These are phyloP conservation scores for Tachysurus vachellii DNA, from an alignment of 2,113 vertebrate species.

Conservation along the genomic window DNA sequence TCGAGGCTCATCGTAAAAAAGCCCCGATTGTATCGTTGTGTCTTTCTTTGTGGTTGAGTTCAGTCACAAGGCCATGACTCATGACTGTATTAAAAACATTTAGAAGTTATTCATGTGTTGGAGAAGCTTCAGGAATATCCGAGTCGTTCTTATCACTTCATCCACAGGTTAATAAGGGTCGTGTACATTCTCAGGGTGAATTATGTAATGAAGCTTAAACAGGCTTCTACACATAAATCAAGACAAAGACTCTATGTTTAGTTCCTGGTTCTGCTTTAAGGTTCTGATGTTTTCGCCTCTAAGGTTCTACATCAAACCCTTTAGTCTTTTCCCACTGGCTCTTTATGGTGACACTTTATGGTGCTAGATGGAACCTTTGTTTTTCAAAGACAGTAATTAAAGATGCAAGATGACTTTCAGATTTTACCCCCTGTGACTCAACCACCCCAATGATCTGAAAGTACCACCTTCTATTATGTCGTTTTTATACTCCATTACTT, in stretches of 20 bases:
- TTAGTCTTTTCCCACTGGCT: neutral
- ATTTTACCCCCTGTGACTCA: neutral
- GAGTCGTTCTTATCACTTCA: neutral
- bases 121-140: neutral
- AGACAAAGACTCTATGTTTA: too few species aligned
- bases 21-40: neutral
- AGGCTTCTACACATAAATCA: neutral
- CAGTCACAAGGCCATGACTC: constrained; percentile 20
- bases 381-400: neutral
- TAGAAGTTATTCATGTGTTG: neutral
- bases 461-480: too few species aligned
- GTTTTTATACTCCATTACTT: too few species aligned
- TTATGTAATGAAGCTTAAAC: neutral
- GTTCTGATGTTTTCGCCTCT: neutral
- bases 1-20: constrained; percentile 44
- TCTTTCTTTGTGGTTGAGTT: neutral
- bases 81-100: neutral
- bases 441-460: neutral
- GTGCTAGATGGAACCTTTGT: neutral
- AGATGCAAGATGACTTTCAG: neutral
- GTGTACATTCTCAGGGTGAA: neutral
- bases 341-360: neutral
- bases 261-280: neutral
- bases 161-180: neutral
- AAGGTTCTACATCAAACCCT: neutral